phyloP scores from a whole-genome alignment of 2,797 vertebrate species.

The Caiman crocodilus region DNA sequence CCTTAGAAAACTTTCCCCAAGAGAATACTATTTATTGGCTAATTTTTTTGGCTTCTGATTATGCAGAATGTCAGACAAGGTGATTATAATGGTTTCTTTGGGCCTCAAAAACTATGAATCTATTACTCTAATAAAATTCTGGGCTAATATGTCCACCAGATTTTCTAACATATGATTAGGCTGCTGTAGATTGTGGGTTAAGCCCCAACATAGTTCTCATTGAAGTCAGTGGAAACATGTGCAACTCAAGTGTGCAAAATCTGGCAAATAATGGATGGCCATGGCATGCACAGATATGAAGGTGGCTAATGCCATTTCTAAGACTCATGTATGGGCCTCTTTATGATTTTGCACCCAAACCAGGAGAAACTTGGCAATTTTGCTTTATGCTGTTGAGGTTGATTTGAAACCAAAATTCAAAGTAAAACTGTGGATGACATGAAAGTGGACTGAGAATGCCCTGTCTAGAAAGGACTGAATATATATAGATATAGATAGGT shows the following conservation, averaged over 20 bases:
- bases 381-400: not conserved
- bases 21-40: not conserved
- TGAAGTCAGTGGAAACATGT: not conserved
- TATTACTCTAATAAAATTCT: not conserved
- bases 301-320: not conserved
- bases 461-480: not conserved
- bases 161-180: too few relatives aligned
- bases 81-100: not conserved
- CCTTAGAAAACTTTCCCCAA: not conserved
- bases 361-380: not conserved
- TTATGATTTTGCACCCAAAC: not conserved
- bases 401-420: slow-evolving; percentile 10
- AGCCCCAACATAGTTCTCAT: not conserved
- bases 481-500: too few relatives aligned
- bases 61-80: not conserved
- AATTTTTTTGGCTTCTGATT: not conserved
- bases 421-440: not conserved
- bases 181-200: not conserved
- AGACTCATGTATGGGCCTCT: not conserved
- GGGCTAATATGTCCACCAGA: not conserved
- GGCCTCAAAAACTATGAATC: not conserved
- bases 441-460: not conserved
- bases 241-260: not conserved
- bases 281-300: not conserved
- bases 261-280: not conserved